Conservation (phyloP, 2,888 invertebrate species). For the Lithodes maja region DNA sequence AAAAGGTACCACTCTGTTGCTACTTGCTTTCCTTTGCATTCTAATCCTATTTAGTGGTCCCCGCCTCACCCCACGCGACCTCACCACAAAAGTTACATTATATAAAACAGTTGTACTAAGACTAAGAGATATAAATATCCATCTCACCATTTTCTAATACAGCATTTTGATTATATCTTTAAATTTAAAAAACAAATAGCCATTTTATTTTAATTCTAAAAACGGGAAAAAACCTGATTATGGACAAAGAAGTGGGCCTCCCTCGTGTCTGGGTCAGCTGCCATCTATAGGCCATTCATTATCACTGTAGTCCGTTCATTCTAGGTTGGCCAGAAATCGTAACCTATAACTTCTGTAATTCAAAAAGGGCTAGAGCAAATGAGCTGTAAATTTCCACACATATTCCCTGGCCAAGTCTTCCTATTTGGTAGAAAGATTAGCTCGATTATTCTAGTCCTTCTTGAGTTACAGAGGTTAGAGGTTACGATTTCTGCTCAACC, state of each 20-base stretch:
- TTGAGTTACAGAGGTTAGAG: too few species aligned
- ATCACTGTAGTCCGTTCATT: too few species aligned
- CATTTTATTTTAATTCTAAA: neutral
- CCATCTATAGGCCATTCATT: neutral
- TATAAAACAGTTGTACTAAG: conserved; percentile 42
- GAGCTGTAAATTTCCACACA: too few species aligned
- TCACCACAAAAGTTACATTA: conserved; percentile 12
- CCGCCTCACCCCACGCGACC: conserved; percentile 13
- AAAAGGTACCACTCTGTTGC: too few species aligned
- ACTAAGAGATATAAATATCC: conserved; percentile 53
- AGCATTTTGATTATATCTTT: conserved; percentile 48
- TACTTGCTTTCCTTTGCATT: too few species aligned
- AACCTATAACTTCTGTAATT: too few species aligned
- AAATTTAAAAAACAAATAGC: conserved; percentile 10
- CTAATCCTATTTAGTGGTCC: neutral
- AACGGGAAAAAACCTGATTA: conserved; percentile 9
- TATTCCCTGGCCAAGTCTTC: too few species aligned
- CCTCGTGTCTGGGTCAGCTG: neutral
- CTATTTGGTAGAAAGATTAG: too few species aligned
- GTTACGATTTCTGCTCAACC: too few species aligned
- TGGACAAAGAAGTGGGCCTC: neutral
- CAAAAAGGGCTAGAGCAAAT: too few species aligned
- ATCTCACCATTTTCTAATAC: conserved; percentile 37
- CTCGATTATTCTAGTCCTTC: too few species aligned
- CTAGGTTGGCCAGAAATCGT: too few species aligned